Evolutionary conservation across 1,140 invertebrate genomes (phyloP), one percentile per base, ranked within the genome.

Genomic region (Homalodisca vitripennis): DNA sequence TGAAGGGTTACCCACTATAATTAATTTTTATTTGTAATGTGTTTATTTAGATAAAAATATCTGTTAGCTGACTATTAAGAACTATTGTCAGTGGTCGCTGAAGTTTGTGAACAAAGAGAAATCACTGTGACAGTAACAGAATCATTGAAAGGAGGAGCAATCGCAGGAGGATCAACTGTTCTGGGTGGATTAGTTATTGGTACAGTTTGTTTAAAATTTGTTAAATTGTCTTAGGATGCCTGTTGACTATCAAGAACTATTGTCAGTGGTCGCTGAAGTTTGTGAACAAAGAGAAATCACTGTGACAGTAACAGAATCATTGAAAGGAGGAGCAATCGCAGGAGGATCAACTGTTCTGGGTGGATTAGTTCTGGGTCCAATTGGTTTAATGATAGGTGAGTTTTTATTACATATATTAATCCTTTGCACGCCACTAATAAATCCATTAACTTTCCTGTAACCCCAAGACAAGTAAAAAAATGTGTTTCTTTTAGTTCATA

Each of bases 151-250:
- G 60, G 60, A n/a, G 60, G 27, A 13, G 60, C 60, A 1, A 32
- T 63, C 17, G 60, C 60, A n/a, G 60, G 60, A n/a, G 27, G 27
- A 1, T 1, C 27, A 14, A n/a, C 60, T 1, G 17, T 17, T 32
- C 10, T 63, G n/a, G 60, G 60, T n/a, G 60, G 60, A 29, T 63
- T 63, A 29, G 60, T 31, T n/a, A n/a, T 63, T 63, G 60, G 60
- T 63, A 63, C 34, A 31, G 30, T 29, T 63, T 31, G n/a, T n/a
- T n/a, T n/a, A n/a, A n/a, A n/a, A n/a, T n/a, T n/a, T n/a, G n/a
- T n/a, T n/a, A n/a, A n/a, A n/a, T n/a, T n/a, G n/a, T 41, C 34
- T 41, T 17, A 51, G 48, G 14, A 63, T 63, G 60, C 60, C 60
- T n/a, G 34, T 63, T 26, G 24, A 63, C 29, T 29, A 63, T 29